Percentiles rank a stretch among this genome's conserved stretches.
These are phyloP conservation scores for Acronicta alni DNA, from an alignment of 2,888 invertebrate species.

Conservation along the genomic window DNA sequence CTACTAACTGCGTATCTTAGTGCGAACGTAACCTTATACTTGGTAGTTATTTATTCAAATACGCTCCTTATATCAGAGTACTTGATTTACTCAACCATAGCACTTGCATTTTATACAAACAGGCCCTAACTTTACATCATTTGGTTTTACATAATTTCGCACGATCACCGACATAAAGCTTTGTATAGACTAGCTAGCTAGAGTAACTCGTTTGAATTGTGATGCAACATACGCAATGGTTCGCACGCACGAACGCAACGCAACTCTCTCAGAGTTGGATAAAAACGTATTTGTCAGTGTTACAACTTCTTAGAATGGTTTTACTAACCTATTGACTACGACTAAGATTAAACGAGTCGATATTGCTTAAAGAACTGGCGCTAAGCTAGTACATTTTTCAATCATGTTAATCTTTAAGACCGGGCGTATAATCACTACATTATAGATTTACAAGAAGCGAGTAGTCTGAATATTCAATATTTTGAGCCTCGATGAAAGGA, in stretches of 20 bases:
- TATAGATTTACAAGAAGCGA: neutral
- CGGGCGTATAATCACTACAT: neutral
- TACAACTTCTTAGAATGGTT: neutral
- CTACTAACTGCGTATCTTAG: neutral
- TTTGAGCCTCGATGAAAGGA: slow-evolving; percentile 18
- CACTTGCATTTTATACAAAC: slow-evolving; percentile 36
- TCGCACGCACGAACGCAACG: slow-evolving; percentile 31
- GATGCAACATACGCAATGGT: slow-evolving; percentile 45
- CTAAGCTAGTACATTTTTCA: neutral
- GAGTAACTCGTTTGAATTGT: slow-evolving; percentile 40
- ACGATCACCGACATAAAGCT: slow-evolving; percentile 43
- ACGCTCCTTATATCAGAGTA: slow-evolving; percentile 31
- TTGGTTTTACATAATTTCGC: slow-evolving; percentile 50
- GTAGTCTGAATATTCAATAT: slow-evolving; percentile 2
- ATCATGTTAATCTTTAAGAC: neutral
- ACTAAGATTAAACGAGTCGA: neutral
- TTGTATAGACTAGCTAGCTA: slow-evolving; percentile 28
- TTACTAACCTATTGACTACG: neutral
- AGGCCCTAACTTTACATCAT: slow-evolving; percentile 44
- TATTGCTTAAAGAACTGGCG: neutral
- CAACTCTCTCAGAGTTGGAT: slow-evolving; percentile 31
- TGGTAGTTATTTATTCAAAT: slow-evolving; percentile 27
- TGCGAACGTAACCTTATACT: neutral
- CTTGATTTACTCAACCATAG: slow-evolving; percentile 33
- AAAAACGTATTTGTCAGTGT: slow-evolving; percentile 15